These are phyloP conservation scores for Pseudois nayaur DNA, from an alignment of 2,113 vertebrate genomes.

Conservation along the genomic window DNA sequence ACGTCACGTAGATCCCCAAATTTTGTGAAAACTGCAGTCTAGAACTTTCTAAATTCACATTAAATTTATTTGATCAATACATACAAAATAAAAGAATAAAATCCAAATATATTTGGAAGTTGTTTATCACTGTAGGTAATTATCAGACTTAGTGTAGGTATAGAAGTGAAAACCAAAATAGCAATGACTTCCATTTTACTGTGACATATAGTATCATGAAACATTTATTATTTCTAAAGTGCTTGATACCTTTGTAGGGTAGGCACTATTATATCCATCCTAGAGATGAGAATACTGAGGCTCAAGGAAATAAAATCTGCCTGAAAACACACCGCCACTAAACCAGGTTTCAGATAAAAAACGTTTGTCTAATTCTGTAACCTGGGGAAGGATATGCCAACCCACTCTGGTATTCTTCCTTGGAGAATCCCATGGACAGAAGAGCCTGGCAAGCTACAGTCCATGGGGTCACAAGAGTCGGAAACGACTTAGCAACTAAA, in stretches of 20 bases:
- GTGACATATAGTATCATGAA: neutral
- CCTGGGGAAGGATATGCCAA: neutral
- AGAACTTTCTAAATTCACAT: neutral
- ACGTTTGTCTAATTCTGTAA: neutral
- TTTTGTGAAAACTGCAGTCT: neutral
- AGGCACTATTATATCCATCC: neutral
- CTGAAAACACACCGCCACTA: neutral
- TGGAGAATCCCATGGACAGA: neutral
- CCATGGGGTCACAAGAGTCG: accelerated
- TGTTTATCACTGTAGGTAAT: neutral
- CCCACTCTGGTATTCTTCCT: neutral
- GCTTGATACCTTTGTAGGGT: neutral
- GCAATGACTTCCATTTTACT: neutral
- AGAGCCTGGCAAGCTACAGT: neutral
- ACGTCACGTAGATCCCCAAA: neutral
- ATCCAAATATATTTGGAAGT: neutral
- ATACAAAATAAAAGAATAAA: neutral
- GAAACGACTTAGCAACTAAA: neutral
- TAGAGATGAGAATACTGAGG: neutral
- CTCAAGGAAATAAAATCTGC: neutral
- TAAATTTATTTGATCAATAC: neutral
- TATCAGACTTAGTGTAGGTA: neutral
- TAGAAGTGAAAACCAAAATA: neutral
- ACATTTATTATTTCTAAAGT: neutral
- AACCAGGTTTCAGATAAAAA: neutral